These are phyloP conservation scores for Bombus affinis DNA, from an alignment of 1,140 invertebrate species.

Conservation along the genomic window DNA sequence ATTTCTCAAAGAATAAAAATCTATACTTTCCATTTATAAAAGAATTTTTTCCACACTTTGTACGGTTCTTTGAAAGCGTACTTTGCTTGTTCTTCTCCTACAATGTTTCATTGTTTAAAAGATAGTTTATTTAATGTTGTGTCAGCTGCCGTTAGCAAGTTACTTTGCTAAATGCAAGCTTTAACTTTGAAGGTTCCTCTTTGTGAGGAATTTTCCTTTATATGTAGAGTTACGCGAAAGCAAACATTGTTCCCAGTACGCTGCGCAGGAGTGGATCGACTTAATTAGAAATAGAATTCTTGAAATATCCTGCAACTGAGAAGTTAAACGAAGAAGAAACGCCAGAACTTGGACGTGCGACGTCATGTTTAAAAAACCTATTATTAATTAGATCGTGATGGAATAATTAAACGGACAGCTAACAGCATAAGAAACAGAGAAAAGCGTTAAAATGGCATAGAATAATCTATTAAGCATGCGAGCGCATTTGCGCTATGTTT, in stretches of 20 bases:
- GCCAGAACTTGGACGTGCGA: neutral
- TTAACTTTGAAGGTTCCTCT: neutral
- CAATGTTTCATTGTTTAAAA: neutral
- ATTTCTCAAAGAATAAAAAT: too few relatives aligned
- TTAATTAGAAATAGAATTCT: conserved; percentile 21
- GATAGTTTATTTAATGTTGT: neutral
- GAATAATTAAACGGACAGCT: too few relatives aligned
- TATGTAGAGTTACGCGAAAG: neutral
- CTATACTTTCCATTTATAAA: too few relatives aligned
- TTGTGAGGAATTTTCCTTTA: neutral
- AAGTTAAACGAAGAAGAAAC: neutral
- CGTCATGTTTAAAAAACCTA: neutral
- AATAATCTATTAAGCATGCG: too few relatives aligned
- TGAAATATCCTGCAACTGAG: neutral
- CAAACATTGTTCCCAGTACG: neutral
- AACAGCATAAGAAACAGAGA: too few relatives aligned
- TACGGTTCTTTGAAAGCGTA: neutral
- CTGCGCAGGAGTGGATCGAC: neutral
- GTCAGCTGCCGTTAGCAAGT: neutral
- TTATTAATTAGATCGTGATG: neutral
- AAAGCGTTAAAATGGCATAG: neutral
- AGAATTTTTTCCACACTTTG: neutral
- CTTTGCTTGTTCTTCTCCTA: neutral
- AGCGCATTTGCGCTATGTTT: neutral
- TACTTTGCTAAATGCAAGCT: neutral